These are phyloP conservation scores for Agrilus cyanescens DNA, from an alignment of 2,888 invertebrate genomes.

Conservation along the genomic window DNA sequence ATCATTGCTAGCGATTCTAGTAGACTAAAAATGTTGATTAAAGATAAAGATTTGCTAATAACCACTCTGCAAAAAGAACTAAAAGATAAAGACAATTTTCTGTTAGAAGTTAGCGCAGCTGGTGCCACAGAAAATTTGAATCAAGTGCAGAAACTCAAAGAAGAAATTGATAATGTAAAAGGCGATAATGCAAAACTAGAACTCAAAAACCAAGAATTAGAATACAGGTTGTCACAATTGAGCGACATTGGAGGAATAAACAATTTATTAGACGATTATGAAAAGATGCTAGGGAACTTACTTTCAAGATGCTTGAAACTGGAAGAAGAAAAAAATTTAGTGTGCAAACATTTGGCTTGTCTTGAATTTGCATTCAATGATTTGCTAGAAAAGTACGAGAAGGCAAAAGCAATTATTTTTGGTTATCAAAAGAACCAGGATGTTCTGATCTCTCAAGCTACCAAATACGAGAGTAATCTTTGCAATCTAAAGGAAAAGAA, in stretches of 20 bases:
- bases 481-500: slow-evolving; percentile 20
- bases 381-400: slow-evolving; percentile 26
- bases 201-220: slow-evolving; percentile 3
- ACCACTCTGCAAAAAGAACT: slow-evolving; percentile 18
- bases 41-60: slow-evolving; percentile 17
- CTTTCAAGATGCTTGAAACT: slow-evolving; percentile 22
- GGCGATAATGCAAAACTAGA: neutral
- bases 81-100: slow-evolving; percentile 9
- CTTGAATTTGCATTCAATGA: slow-evolving; percentile 27
- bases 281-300: slow-evolving; percentile 24
- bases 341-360: slow-evolving; percentile 22
- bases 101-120: too few species aligned
- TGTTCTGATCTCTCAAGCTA: slow-evolving; percentile 21
- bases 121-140: too few species aligned
- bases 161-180: too few species aligned
- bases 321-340: slow-evolving; percentile 20
- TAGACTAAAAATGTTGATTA: neutral
- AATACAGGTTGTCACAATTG: neutral
- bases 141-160: too few species aligned
- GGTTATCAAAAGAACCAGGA: slow-evolving; percentile 26
- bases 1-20: too few species aligned
- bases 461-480: slow-evolving; percentile 20
- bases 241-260: slow-evolving; percentile 5
- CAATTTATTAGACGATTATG: slow-evolving; percentile 21
- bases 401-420: slow-evolving; percentile 23